Percentiles rank a stretch among this genome's conserved stretches.
phyloP scores from a whole-genome alignment of 2,888 invertebrate genomes.

The Anodontia alba region DNA sequence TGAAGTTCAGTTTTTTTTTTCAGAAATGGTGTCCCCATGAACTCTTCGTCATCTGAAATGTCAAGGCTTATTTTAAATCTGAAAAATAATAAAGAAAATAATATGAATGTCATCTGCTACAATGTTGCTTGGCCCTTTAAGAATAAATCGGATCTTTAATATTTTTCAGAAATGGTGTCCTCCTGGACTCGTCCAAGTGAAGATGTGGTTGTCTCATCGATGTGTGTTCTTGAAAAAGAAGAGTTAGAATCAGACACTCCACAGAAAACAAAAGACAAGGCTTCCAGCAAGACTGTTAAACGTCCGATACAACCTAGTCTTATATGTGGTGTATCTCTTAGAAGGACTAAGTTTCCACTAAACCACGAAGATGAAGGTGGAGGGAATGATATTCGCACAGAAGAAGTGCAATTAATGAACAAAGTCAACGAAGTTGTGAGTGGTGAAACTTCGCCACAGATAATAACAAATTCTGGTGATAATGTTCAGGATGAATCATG shows the following conservation, averaged over 20 bases:
- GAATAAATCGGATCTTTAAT: too few relatives aligned
- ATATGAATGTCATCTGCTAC: too few relatives aligned
- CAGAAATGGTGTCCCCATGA: too few relatives aligned
- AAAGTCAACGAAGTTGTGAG: constrained; percentile 90
- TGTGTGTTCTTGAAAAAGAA: constrained; percentile 71
- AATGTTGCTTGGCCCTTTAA: too few relatives aligned
- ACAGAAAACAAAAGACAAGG: constrained; percentile 32
- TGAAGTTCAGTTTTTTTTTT: too few relatives aligned
- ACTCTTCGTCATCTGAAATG: too few relatives aligned
- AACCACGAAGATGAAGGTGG: constrained; percentile 53
- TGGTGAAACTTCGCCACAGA: constrained; percentile 84
- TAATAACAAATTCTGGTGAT: constrained; percentile 85
- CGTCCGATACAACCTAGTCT: constrained; percentile 78
- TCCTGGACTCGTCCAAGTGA: constrained; percentile 78
- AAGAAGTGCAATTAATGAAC: constrained; percentile 90
- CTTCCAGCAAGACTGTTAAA: constrained; percentile 34
- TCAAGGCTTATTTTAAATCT: too few relatives aligned
- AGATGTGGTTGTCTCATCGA: constrained; percentile 78
- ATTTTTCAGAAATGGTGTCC: background rate
- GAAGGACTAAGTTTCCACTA: constrained; percentile 67
- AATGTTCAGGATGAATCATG: constrained; percentile 14
- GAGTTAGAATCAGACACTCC: constrained; percentile 56
- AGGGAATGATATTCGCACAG: constrained; percentile 52
- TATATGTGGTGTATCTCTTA: constrained; percentile 84
- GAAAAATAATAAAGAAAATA: too few relatives aligned